A percentile compares a stretch with the other conserved stretches of the same genome.
Evolutionary conservation across 2,888 invertebrate genomes (phyloP).

Genomic region (Fragum fragum): DNA sequence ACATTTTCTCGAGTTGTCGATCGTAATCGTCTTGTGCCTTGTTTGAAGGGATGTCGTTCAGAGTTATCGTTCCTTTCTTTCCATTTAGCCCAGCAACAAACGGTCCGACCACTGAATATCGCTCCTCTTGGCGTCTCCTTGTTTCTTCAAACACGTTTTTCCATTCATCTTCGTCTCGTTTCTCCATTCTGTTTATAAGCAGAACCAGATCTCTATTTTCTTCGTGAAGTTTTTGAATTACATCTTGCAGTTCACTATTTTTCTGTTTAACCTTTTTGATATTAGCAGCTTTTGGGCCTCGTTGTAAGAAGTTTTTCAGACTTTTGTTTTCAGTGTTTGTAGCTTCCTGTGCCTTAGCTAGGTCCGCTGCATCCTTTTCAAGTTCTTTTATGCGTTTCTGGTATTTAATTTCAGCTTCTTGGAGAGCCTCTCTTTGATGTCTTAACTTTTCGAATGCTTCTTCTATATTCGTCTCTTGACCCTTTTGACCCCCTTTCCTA

Average conservation of each 20-base stretch:
- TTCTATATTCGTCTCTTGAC: constrained; percentile 4
- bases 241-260: constrained; percentile 47
- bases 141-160: constrained; percentile 30
- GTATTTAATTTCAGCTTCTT: constrained; percentile 50
- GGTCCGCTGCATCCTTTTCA: constrained; percentile 52
- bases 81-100: constrained; percentile 50
- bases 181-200: constrained; percentile 43
- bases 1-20: constrained; percentile 46
- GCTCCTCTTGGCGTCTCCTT: constrained; percentile 50
- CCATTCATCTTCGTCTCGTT: constrained; percentile 27
- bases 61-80: constrained; percentile 43
- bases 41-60: constrained; percentile 21
- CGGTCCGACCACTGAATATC: constrained; percentile 57
- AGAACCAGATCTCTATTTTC: constrained; percentile 42
- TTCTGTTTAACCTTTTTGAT: constrained; percentile 46
- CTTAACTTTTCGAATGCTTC: constrained; percentile 52
- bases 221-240: constrained; percentile 52
- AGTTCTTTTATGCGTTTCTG: constrained; percentile 54
- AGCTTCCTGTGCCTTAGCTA: constrained; percentile 49
- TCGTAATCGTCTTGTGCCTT: constrained; percentile 53
- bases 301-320: constrained; percentile 50
- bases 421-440: constrained; percentile 47
- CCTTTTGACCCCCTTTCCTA: constrained; percentile 24
- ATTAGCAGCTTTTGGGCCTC: constrained; percentile 58
- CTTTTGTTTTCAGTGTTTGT: constrained; percentile 55